Percentiles rank a stretch among this genome's conserved stretches.
These are phyloP conservation scores for Zaprionus camerounensis DNA, from an alignment of 1,140 invertebrate species.

Conservation along the genomic window DNA sequence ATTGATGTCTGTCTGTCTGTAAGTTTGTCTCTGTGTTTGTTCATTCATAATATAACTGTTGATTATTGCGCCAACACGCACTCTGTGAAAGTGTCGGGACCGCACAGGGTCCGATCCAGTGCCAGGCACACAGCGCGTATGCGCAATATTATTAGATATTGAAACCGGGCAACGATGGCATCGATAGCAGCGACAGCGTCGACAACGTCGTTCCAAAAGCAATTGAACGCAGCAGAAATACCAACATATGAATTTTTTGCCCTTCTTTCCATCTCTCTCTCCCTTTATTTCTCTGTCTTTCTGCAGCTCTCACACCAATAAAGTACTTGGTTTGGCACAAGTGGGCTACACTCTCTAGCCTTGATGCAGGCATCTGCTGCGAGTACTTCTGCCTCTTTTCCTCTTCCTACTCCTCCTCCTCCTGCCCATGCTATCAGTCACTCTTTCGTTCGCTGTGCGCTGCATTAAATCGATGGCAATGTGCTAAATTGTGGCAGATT, in stretches of 20 bases:
- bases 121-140: conserved; percentile 69
- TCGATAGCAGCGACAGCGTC: conserved; percentile 23
- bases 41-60: conserved; percentile 81
- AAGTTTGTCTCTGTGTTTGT: conserved; percentile 50
- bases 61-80: conserved; percentile 81
- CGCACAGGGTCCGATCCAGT: conserved; percentile 22
- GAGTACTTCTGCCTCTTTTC: conserved; percentile 15
- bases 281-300: conserved; percentile 15
- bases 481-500: conserved; percentile 75
- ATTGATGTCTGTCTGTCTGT: conserved; percentile 20
- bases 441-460: conserved; percentile 28
- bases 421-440: not conserved
- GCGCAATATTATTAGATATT: conserved; percentile 81
- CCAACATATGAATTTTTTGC: conserved; percentile 73
- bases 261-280: conserved; percentile 8
- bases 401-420: not conserved
- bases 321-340: conserved; percentile 13
- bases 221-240: conserved; percentile 74
- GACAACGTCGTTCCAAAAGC: conserved; percentile 50
- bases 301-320: conserved; percentile 36
- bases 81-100: conserved; percentile 68
- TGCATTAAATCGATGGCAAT: conserved; percentile 74
- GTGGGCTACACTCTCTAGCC: conserved; percentile 57
- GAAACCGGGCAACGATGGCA: conserved; percentile 74
- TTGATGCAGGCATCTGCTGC: conserved; percentile 32